Evolutionary conservation across 2,113 vertebrate species (phyloP), one percentile per base, ranked within the genome.

Genomic region (Talpa occidentalis): DNA sequence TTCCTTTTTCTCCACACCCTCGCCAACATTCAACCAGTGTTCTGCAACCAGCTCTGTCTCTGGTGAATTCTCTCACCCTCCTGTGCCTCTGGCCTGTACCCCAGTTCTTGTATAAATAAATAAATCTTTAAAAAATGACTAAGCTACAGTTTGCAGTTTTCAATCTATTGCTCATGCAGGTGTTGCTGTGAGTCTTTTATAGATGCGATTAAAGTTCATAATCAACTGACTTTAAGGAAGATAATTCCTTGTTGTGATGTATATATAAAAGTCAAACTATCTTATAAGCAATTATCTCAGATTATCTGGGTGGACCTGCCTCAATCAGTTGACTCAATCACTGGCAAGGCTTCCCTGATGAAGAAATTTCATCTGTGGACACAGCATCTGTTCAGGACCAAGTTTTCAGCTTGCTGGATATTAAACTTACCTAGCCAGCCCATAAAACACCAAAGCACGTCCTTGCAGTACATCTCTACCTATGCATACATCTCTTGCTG

Each of bases 371-470:
- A 35, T 6, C 2, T n/a, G 32, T 54, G 15, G 44, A 67, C 6
- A 70, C 1, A 32, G 10, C n/a, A 56, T 69, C 22, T 6, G 2
- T 16, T 9, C 5, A 40, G 5, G 28, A 1, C 15, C 1, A 35
- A 14, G 59, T 0, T 1, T 37, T 28, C 3, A 49, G 6, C 30
- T 35, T 56, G 3, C 6, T 19, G 8, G 6, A 15, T 17, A 70
- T 6, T 22, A 2, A 17, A 59, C 5, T 22, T 52, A 11, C 24
- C 19, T 42, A 11, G 6, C 28, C 24, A 64, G 4, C 1, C 8
- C 22, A 22, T 1, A 59, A 88, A 49, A 30, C 15, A 15, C 59
- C 64, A 30, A 72, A 82, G 0, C 16, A 85, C 3, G 22, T 82
- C 44, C 32, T 91, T 28, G 52, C 52, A 54, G 52, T 21, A 54